phyloP scores from a whole-genome alignment of 2,888 invertebrate species.

The Galerucella nymphaeae region DNA sequence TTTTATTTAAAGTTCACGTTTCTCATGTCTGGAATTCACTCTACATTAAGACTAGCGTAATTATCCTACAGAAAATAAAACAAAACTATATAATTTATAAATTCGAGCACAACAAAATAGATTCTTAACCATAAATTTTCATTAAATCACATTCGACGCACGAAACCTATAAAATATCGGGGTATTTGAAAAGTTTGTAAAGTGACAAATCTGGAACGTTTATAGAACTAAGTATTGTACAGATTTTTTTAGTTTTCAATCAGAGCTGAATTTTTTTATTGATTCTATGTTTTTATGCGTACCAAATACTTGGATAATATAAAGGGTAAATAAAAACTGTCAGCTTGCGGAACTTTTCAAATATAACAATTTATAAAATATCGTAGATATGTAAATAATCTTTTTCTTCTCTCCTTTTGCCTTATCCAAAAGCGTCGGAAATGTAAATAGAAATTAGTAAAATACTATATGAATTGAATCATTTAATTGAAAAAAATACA shows the following conservation, averaged over 20 bases:
- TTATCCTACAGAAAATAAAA: conserved; percentile 49
- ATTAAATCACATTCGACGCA: conserved; percentile 49
- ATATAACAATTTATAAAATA: conserved; percentile 6
- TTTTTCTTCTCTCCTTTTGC: conserved; percentile 4
- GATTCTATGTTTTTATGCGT: not conserved
- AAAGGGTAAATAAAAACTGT: not conserved
- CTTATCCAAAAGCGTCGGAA: not conserved
- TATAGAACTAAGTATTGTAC: not conserved
- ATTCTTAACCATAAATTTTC: conserved; percentile 38
- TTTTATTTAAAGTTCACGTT: conserved; percentile 12
- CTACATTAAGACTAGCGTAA: conserved; percentile 56
- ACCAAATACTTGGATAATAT: not conserved
- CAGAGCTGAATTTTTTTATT: not conserved
- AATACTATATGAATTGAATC: not conserved
- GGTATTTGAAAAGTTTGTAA: not conserved
- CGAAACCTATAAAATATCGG: conserved; percentile 37
- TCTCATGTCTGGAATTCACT: conserved; percentile 33
- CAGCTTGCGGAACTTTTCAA: not conserved
- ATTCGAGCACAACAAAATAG: conserved; percentile 42
- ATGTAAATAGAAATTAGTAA: not conserved
- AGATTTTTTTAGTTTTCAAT: not conserved
- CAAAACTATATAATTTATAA: conserved; percentile 45
- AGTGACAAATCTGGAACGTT: not conserved
- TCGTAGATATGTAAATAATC: conserved; percentile 11
- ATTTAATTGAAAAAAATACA: not conserved